Conservation (phyloP, 2,113 vertebrate genomes). For the Glaucidium brasilianum region DNA sequence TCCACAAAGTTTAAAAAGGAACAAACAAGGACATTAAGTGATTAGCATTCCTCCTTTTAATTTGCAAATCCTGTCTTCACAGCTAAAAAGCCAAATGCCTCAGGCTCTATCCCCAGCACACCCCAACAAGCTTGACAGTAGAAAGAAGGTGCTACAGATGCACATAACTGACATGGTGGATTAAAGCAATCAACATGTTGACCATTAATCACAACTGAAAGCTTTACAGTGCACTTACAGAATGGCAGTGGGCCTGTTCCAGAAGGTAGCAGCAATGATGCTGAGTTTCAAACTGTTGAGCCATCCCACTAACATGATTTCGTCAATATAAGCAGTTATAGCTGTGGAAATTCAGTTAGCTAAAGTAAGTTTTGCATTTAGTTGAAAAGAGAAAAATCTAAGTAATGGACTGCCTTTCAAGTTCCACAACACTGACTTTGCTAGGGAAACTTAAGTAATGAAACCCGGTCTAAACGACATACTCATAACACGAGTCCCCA, state of each 20-base stretch:
- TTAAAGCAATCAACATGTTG: constrained; percentile 46
- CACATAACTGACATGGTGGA: neutral
- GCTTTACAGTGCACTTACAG: neutral
- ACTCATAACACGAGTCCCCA: neutral
- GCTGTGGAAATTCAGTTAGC: neutral
- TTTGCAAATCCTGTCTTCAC: constrained; percentile 53
- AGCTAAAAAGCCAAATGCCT: constrained; percentile 64
- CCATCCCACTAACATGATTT: neutral
- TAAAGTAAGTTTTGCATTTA: neutral
- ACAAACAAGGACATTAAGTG: constrained; percentile 75
- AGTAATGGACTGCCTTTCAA: neutral
- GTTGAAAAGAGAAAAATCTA: neutral
- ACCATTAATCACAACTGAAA: constrained; percentile 6
- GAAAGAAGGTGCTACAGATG: neutral
- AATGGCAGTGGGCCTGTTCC: neutral
- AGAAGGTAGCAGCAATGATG: neutral
- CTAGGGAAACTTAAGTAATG: neutral
- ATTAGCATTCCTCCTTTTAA: constrained; percentile 74
- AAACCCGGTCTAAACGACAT: neutral
- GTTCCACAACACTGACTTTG: neutral
- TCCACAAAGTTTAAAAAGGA: constrained; percentile 73
- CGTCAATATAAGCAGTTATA: neutral
- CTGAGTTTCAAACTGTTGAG: neutral
- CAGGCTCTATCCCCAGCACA: constrained; percentile 7
- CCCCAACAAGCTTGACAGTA: constrained; percentile 36